Evolutionary conservation across 2,888 invertebrate genomes (phyloP).

Genomic region (Xanthorhoe designata): DNA sequence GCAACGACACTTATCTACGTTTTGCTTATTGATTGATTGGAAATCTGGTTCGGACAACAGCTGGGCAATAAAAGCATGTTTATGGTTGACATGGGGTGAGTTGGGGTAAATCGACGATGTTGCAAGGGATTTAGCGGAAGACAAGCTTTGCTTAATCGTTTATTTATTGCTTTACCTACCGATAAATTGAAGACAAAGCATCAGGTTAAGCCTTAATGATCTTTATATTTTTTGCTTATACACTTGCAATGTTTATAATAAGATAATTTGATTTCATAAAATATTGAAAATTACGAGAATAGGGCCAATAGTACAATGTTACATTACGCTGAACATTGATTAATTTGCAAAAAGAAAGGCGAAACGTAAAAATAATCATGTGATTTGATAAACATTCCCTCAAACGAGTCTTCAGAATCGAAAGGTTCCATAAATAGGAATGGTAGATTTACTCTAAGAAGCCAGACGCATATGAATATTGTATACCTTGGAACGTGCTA

Average conservation of each 20-base stretch:
- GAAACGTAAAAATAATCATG: neutral
- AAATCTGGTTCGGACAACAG: slow-evolving; percentile 49
- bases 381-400: neutral
- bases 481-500: slow-evolving; percentile 51
- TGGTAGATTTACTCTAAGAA: slow-evolving; percentile 29
- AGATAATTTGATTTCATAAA: no score
- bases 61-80: slow-evolving; percentile 36
- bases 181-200: slow-evolving; percentile 29
- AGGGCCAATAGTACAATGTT: no score
- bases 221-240: neutral
- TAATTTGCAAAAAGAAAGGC: neutral
- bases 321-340: no score
- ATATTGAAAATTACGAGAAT: no score
- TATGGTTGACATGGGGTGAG: slow-evolving; percentile 30
- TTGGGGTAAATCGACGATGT: slow-evolving; percentile 27
- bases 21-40: slow-evolving; percentile 66
- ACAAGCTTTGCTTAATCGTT: slow-evolving; percentile 24
- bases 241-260: neutral
- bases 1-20: slow-evolving; percentile 72
- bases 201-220: neutral
- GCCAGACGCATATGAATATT: slow-evolving; percentile 55
- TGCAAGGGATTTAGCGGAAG: slow-evolving; percentile 23
- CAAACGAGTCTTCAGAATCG: slow-evolving; percentile 6
- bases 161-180: slow-evolving; percentile 28
- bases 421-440: slow-evolving; percentile 18